Conservation (phyloP, 1,140 invertebrate genomes). For the Plutomurus gul region DNA sequence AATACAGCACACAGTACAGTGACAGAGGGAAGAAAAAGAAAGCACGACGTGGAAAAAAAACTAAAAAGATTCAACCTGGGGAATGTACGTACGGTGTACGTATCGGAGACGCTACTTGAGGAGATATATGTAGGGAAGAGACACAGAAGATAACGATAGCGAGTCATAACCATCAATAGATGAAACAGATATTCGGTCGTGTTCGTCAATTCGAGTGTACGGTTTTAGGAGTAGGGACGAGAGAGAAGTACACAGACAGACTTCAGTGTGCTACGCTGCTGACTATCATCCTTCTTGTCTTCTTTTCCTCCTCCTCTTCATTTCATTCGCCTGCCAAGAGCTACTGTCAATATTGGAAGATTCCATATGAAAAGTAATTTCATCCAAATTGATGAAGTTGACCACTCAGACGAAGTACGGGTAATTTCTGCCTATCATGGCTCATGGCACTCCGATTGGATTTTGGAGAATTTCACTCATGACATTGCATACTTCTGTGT, state of each 20-base stretch:
- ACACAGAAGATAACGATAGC: neutral
- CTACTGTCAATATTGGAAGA: conserved; percentile 27
- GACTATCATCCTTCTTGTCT: neutral
- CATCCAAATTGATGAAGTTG: conserved; percentile 23
- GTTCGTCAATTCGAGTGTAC: too few species aligned
- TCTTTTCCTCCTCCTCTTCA: neutral
- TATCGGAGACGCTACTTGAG: neutral
- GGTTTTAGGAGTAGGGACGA: too few species aligned
- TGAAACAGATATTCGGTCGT: neutral
- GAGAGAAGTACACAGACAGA: too few species aligned
- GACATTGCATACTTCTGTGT: neutral
- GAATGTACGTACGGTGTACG: neutral
- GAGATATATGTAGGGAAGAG: neutral
- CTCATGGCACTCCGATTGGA: conserved; percentile 40
- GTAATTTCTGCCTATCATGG: conserved; percentile 27
- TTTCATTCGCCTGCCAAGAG: neutral
- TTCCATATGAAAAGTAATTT: conserved; percentile 36
- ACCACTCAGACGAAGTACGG: conserved; percentile 15
- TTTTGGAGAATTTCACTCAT: conserved; percentile 37
- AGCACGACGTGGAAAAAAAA: too few species aligned
- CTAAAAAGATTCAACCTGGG: neutral
- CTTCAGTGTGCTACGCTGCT: neutral
- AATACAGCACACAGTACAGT: too few species aligned
- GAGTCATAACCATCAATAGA: conserved; percentile 19
- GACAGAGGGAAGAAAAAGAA: too few species aligned